Percentiles rank a stretch among this genome's conserved stretches.
These are phyloP conservation scores for Balaeniceps rex DNA, from an alignment of 2,113 vertebrate genomes.

Conservation along the genomic window DNA sequence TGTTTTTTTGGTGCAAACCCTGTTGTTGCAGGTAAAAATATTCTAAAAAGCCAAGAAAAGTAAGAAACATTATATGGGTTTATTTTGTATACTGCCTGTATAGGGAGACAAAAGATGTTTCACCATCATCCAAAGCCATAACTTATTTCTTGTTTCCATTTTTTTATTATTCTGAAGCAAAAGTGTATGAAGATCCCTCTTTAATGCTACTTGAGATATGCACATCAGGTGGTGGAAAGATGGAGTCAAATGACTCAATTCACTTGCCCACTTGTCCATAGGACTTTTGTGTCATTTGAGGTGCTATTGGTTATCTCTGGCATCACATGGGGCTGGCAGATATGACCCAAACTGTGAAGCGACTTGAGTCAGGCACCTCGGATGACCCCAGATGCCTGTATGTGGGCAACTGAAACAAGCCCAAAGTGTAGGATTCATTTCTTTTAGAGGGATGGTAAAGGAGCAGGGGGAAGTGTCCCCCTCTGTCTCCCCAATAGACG, in stretches of 20 bases:
- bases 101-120: not conserved
- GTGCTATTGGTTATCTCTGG: not conserved
- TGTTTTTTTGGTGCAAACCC: not conserved
- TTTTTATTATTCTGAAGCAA: not conserved
- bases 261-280: not conserved
- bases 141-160: not conserved
- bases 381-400: not conserved
- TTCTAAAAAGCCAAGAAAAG: not conserved
- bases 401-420: not conserved
- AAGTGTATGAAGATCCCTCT: not conserved
- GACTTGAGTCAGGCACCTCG: not conserved
- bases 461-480: too few relatives aligned
- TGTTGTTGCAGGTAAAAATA: not conserved
- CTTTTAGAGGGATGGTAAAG: too few relatives aligned
- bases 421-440: not conserved
- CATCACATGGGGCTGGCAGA: not conserved
- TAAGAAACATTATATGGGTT: not conserved
- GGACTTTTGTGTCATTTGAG: not conserved
- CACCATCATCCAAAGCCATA: not conserved
- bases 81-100: not conserved
- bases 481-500: too few relatives aligned
- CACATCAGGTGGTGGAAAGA: not conserved
- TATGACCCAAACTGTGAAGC: not conserved
- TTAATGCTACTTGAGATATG: not conserved
- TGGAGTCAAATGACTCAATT: not conserved